Base-by-base conservation (phyloP, 2,888 invertebrate genomes). In the Sisyra nigra region DNA sequence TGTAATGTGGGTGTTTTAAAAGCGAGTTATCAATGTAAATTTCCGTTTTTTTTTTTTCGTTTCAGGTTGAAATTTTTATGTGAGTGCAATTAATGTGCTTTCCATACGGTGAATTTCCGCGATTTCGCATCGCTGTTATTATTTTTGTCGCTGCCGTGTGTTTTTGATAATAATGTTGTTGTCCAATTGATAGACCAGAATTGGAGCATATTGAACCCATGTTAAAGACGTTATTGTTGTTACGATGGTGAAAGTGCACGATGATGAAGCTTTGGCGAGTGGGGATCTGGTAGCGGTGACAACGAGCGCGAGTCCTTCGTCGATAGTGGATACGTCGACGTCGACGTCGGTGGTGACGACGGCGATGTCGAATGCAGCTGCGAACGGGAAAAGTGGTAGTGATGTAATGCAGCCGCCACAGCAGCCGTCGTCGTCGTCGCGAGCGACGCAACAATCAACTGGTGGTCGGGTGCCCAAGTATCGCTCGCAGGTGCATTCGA, bases 371-470 rank as follows among this genome's bases (percentile, higher is more conserved):
- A 14, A 7, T 24, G 24, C 24, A 24, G 11, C 33, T 8, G 13
- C 34, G n/a, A 15, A 14, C 11, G 14, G 14, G 4, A 8, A 14
- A 9, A 11, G 35, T 11, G 35, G 9, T 9, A 11, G 35, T 11
- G 35, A 14, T 9, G 17, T 11, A 11, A 35, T 35, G 35, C 35
- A 35, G 2, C 3, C 11, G 35, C 17, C 35, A 11, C 14, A 4
- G 40, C 38, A 24, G 24, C 3, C 24, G 24, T 24, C 24, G 39
- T 33, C 24, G 40, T 30, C 38, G 57, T 56, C 49, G 55, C 57
- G 53, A 51, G 57, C 48, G 55, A 53, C 48, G 52, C 44, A 48
- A 48, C 50, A 33, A 7, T 34, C 44, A 41, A 42, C 43, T 39
- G 44, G 24, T 24, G 24, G 24, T 24, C 24, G 24, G 24, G 24